phyloP scores from a whole-genome alignment of 2,113 vertebrate genomes.

The Sinocyclocheilus grahami region DNA sequence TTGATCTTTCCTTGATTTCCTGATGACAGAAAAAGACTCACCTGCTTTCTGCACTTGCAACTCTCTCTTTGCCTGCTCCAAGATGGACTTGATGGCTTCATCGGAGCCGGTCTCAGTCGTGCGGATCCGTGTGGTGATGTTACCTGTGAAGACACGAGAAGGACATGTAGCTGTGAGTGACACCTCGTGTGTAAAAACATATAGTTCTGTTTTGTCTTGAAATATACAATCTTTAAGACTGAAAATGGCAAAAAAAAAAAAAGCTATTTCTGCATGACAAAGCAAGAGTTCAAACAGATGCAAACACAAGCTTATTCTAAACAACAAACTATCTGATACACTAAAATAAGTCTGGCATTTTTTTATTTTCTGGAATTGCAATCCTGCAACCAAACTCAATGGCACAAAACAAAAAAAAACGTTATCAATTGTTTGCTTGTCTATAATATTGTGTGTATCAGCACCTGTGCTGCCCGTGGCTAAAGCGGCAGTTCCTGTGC shows the following conservation, averaged over 20 bases:
- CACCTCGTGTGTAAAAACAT: too few species aligned
- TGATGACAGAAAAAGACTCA: conserved; percentile 55
- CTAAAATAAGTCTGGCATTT: background rate
- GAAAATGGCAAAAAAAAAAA: too few species aligned
- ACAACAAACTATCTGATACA: background rate
- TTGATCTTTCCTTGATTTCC: background rate
- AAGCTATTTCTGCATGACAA: background rate
- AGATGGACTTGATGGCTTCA: conserved; percentile 89
- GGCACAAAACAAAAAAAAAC: background rate
- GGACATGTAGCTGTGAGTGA: background rate
- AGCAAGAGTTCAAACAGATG: too few species aligned
- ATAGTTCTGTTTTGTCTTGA: too few species aligned
- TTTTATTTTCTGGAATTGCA: background rate
- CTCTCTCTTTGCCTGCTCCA: conserved; percentile 89
- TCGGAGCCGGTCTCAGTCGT: conserved; percentile 85
- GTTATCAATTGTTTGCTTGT: background rate
- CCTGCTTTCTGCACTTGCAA: conserved; percentile 89
- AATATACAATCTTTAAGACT: background rate
- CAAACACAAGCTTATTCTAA: background rate
- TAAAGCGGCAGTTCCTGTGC: conserved; percentile 10
- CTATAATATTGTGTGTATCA: background rate
- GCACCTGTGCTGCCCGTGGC: conserved; percentile 16
- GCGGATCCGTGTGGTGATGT: conserved; percentile 89
- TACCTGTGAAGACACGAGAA: conserved; percentile 71
- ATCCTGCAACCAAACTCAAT: background rate